A percentile compares a stretch with the other conserved stretches of the same genome.
Evolutionary conservation across 2,888 invertebrate species (phyloP).

Genomic region (Danaus chrysippus): DNA sequence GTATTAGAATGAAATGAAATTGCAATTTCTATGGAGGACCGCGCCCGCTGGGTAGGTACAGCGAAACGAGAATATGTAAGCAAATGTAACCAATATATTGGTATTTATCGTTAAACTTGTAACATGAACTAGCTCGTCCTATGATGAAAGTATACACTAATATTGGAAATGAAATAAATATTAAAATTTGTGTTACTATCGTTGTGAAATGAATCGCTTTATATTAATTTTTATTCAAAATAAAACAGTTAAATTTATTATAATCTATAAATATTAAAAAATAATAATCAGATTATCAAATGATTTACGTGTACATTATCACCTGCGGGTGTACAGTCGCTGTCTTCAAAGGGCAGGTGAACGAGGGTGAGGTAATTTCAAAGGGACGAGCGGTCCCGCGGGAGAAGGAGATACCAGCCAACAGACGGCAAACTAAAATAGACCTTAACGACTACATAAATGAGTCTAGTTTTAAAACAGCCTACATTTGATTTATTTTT

Average conservation of each 20-base stretch:
- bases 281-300: not conserved
- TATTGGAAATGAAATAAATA: no score
- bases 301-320: slow-evolving; percentile 6
- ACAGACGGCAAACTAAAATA: not conserved
- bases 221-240: no score
- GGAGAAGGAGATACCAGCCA: slow-evolving; percentile 35
- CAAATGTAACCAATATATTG: not conserved
- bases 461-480: not conserved
- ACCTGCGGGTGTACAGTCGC: slow-evolving; percentile 45
- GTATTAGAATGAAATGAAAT: slow-evolving; percentile 71
- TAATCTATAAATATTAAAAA: not conserved
- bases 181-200: no score
- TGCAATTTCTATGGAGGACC: slow-evolving; percentile 57
- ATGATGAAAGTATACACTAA: no score
- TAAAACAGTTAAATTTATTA: not conserved
- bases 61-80: slow-evolving; percentile 30
- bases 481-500: not conserved
- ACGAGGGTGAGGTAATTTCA: slow-evolving; percentile 57
- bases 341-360: slow-evolving; percentile 70
- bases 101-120: not conserved
- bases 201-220: no score
- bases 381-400: slow-evolving; percentile 38
- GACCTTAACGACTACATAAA: slow-evolving; percentile 17
- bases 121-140: no score
- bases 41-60: slow-evolving; percentile 45